A percentile compares a stretch with the other conserved stretches of the same genome.
Conservation (phyloP, 2,888 invertebrate genomes). For the Slavum lentiscoides region DNA sequence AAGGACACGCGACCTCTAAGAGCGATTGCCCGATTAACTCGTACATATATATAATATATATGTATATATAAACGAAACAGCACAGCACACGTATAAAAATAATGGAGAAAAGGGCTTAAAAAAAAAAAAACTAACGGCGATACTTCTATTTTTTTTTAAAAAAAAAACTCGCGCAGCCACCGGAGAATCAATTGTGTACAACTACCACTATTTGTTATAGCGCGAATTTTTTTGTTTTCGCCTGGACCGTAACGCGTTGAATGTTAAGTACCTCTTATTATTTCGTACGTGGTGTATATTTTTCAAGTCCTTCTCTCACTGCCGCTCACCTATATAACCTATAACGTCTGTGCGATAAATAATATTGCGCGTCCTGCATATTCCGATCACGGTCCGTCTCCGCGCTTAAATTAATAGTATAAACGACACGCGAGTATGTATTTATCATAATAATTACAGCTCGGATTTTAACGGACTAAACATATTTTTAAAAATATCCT, state of each 20-base stretch:
- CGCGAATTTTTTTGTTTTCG: not conserved
- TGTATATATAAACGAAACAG: not conserved
- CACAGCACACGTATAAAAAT: not conserved
- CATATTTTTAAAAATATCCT: too few species aligned
- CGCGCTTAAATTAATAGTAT: conserved; percentile 18
- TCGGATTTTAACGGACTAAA: too few species aligned
- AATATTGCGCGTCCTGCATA: not conserved
- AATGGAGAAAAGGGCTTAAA: not conserved
- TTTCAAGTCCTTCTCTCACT: not conserved
- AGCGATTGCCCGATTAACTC: conserved; percentile 38
- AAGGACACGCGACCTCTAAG: conserved; percentile 19
- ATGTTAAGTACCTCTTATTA: not conserved
- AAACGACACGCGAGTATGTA: too few species aligned
- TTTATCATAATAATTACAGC: too few species aligned
- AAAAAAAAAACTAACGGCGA: not conserved
- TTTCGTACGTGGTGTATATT: conserved; percentile 17
- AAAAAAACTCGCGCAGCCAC: not conserved
- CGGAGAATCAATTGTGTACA: conserved; percentile 27
- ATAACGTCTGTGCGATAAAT: not conserved
- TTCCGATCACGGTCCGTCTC: conserved; percentile 9
- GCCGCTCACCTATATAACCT: not conserved
- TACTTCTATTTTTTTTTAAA: conserved; percentile 6
- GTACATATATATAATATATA: not conserved
- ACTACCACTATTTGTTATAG: not conserved
- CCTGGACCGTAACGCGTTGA: not conserved